Evolutionary conservation across 2,888 invertebrate species (phyloP).

Genomic region (Melanostoma mellinum): DNA sequence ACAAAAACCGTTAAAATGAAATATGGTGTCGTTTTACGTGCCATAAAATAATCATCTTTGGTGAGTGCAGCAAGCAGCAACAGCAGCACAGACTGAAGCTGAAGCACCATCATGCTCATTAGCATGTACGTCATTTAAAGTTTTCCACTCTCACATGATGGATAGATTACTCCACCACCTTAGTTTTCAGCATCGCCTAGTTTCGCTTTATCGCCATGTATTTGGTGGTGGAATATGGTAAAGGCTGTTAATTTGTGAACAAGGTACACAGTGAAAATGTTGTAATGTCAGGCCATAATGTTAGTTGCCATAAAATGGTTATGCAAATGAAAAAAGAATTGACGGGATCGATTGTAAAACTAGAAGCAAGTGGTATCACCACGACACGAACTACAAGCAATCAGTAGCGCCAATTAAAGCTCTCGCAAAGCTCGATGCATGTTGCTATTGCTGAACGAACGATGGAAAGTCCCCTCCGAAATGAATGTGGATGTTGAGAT

Average conservation of each 20-base stretch:
- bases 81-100: neutral
- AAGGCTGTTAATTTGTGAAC: too few relatives aligned
- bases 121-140: slow-evolving; percentile 67
- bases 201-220: neutral
- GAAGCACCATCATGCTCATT: slow-evolving; percentile 51
- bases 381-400: neutral
- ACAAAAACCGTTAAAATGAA: slow-evolving; percentile 37
- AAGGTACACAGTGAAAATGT: too few relatives aligned
- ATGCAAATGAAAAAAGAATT: too few relatives aligned
- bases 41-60: slow-evolving; percentile 59
- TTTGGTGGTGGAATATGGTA: too few relatives aligned
- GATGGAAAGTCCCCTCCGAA: neutral
- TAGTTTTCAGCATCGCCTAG: too few relatives aligned
- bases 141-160: slow-evolving; percentile 43
- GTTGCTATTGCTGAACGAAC: too few relatives aligned
- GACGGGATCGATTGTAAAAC: neutral
- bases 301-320: too few relatives aligned
- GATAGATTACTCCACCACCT: slow-evolving; percentile 15
- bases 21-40: slow-evolving; percentile 45
- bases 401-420: neutral
- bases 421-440: neutral
- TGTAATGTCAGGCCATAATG: too few relatives aligned
- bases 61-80: neutral
- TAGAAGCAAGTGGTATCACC: neutral
- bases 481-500: slow-evolving; percentile 46